These are phyloP conservation scores for Nanorana parkeri DNA, from an alignment of 2,113 vertebrate genomes.

Conservation along the genomic window DNA sequence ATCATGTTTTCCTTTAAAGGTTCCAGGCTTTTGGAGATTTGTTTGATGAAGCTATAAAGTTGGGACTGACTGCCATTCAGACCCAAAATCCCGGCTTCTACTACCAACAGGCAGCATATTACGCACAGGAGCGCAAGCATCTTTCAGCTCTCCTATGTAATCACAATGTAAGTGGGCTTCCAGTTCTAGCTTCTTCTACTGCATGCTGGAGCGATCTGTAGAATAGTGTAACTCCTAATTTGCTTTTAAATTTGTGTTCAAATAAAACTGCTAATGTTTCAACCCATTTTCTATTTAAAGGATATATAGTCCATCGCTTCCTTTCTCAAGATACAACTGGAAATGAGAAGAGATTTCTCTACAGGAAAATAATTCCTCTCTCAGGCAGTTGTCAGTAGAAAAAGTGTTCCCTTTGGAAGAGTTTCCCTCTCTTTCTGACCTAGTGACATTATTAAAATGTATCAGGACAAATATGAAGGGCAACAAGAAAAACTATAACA, in stretches of 20 bases:
- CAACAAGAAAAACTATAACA: no score
- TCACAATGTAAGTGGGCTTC: slow-evolving; percentile 78
- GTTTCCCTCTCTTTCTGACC: no score
- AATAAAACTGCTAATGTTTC: neutral
- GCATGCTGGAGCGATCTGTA: neutral
- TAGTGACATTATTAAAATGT: no score
- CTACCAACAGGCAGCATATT: slow-evolving; percentile 96
- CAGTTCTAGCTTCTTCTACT: neutral
- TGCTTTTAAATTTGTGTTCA: neutral
- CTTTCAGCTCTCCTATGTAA: slow-evolving; percentile 83
- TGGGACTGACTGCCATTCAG: slow-evolving; percentile 95
- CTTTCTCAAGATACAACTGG: no score
- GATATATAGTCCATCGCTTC: no score
- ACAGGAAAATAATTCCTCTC: no score
- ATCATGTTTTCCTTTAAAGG: slow-evolving; percentile 65
- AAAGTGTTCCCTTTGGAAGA: no score
- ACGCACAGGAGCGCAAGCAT: slow-evolving; percentile 93
- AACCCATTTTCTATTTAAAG: no score
- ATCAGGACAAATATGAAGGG: no score
- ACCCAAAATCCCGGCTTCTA: slow-evolving; percentile 99
- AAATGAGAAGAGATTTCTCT: no score
- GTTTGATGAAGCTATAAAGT: slow-evolving; percentile 97
- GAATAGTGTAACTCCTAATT: no score
- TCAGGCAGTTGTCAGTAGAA: no score
- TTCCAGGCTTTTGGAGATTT: slow-evolving; percentile 98